Evolutionary conservation across 2,888 invertebrate genomes (phyloP).

Genomic region (Lacanobia wlatinum): DNA sequence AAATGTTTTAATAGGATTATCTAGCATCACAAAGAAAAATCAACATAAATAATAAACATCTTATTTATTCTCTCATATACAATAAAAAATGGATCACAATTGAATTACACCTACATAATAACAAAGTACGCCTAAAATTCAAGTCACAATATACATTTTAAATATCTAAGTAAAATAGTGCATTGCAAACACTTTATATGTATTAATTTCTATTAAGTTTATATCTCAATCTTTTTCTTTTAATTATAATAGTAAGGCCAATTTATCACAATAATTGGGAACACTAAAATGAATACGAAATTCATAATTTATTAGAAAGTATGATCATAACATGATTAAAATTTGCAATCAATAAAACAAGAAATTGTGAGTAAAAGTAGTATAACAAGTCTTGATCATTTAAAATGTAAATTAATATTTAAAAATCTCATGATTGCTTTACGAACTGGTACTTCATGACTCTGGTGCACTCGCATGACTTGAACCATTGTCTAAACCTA

Average conservation of each 20-base stretch:
- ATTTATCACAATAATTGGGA: constrained; percentile 54
- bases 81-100: constrained; percentile 74
- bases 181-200: constrained; percentile 38
- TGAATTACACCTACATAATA: constrained; percentile 65
- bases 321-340: constrained; percentile 44
- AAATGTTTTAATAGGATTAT: constrained; percentile 36
- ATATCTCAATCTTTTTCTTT: neutral
- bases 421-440: constrained; percentile 11
- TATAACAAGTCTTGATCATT: constrained; percentile 54
- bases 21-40: constrained; percentile 58
- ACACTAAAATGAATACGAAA: constrained; percentile 27
- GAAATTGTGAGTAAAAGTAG: constrained; percentile 17
- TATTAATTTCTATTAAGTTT: constrained; percentile 11
- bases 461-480: constrained; percentile 53
- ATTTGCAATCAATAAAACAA: constrained; percentile 30
- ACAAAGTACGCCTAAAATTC: constrained; percentile 57
- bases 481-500: constrained; percentile 46
- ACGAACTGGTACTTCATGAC: constrained; percentile 13
- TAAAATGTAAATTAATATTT: constrained; percentile 20
- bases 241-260: constrained; percentile 40
- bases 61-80: constrained; percentile 75
- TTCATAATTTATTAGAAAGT: constrained; percentile 22
- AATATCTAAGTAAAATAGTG: constrained; percentile 48
- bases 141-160: constrained; percentile 60
- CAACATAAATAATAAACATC: constrained; percentile 67